Evolutionary conservation across 2,113 vertebrate species (phyloP).

Genomic region (Festucalex cinctus): DNA sequence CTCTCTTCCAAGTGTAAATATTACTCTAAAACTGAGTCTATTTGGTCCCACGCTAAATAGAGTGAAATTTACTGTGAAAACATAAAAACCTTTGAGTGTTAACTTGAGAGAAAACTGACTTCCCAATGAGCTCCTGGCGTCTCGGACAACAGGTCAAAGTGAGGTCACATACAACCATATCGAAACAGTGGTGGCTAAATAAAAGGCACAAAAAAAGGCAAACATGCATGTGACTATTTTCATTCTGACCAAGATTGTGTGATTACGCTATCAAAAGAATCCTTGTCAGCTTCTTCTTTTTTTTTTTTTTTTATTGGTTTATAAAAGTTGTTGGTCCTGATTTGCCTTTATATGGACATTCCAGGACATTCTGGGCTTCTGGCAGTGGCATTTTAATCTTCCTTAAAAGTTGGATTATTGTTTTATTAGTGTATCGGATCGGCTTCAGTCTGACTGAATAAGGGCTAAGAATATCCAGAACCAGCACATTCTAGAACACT

Average conservation of each 20-base stretch:
- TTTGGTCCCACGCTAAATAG: too few species aligned
- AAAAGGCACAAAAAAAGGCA: background rate
- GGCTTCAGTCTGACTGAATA: background rate
- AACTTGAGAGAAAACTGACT: background rate
- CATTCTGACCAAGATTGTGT: background rate
- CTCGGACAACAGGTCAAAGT: background rate
- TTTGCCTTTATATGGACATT: slow-evolving; percentile 5
- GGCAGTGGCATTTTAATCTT: slow-evolving; percentile 1
- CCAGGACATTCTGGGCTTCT: background rate
- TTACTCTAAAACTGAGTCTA: too few species aligned
- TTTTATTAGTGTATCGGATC: background rate
- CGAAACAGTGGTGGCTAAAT: background rate
- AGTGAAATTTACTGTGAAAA: too few species aligned
- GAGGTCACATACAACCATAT: background rate
- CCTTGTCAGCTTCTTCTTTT: background rate
- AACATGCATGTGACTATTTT: background rate
- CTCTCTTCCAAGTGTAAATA: too few species aligned
- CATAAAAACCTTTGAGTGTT: background rate
- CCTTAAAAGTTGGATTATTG: slow-evolving; percentile 5
- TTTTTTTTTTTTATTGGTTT: background rate
- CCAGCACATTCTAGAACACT: background rate
- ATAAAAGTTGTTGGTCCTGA: background rate
- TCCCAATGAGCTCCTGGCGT: background rate
- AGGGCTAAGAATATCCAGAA: background rate
- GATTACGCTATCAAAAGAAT: background rate